phyloP scores from a whole-genome alignment of 2,888 invertebrate genomes.

The Drosophila barbarae region DNA sequence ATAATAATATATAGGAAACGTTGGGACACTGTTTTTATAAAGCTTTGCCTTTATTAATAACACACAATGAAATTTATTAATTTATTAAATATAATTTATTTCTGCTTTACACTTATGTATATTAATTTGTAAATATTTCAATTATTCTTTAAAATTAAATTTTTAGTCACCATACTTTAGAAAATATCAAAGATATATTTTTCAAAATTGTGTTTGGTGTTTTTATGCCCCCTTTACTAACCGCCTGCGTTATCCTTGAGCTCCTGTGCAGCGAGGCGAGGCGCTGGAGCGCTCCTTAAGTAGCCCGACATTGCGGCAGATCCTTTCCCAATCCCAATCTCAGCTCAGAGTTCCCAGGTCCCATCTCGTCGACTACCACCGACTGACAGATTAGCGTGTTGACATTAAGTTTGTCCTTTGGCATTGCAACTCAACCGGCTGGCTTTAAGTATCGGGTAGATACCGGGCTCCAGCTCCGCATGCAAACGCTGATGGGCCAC shows the following conservation, averaged over 20 bases:
- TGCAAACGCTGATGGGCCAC: slow-evolving; percentile 45
- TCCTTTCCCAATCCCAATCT: slow-evolving; percentile 17
- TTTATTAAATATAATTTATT: background rate
- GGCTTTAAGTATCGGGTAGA: slow-evolving; percentile 44
- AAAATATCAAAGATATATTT: background rate
- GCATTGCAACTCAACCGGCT: slow-evolving; percentile 19
- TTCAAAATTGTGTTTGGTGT: background rate
- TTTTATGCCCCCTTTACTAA: background rate
- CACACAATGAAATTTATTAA: background rate
- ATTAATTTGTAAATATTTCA: background rate
- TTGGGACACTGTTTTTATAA: background rate
- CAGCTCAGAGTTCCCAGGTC: background rate
- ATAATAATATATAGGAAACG: background rate
- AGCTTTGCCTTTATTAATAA: background rate
- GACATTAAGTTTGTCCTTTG: slow-evolving; percentile 56
- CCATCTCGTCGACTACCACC: slow-evolving; percentile 21
- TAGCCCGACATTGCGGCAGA: slow-evolving; percentile 35
- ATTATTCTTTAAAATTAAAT: background rate
- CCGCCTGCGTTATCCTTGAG: slow-evolving; percentile 9
- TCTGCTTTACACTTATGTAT: background rate
- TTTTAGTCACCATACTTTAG: background rate
- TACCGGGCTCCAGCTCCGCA: slow-evolving; percentile 5
- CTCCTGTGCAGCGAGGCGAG: slow-evolving; percentile 48
- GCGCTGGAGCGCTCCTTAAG: slow-evolving; percentile 39
- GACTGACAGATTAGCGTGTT: slow-evolving; percentile 63